Evolutionary conservation across 2,113 vertebrate species (phyloP), one percentile per base, ranked within the genome.

Genomic region (Tichodroma muraria): DNA sequence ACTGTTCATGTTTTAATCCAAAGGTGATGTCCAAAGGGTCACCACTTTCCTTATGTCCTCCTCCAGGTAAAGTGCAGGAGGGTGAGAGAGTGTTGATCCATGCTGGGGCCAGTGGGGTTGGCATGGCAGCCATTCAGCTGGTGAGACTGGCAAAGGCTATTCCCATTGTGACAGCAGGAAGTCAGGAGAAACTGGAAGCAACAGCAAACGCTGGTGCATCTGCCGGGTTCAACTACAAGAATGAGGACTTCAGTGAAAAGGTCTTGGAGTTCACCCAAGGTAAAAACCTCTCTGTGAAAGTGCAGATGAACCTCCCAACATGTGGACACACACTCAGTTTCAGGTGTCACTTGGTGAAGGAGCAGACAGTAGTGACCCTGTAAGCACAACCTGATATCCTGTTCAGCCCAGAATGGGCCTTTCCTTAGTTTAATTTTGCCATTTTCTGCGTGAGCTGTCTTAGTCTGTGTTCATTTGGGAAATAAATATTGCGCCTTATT

Each of bases 111-210:
- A 99, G 98, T 2, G 98, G 98, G 4, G 98, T 99, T 10, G 98
- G 98, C 44, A 97, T 98, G 33, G 98, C 98, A 31, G 98, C 98
- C 64, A 95, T 98, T 93, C 98, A 99, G 89, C 98, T 99, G 76
- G 94, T 95, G 33, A 97, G 94, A 42, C 96, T 98, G 97, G 97
- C 98, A n/a, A 94, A 97, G 20, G 98, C 98, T 11, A 57, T 98
- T 93, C 98, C 98, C 68, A 45, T 99, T 5, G 98, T 98, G 65
- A 99, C 98, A 28, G 98, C 98, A 4, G 98, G 99, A 59, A 98
- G 97, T 54, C 52, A 80, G 19, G 97, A 98, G 53, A 99, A 99
- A 89, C 92, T 99, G 71, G 84, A 97, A 72, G 91, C 97, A 60
- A 93, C 98, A 45, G 89, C 95, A 91, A 95, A 96, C 0, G 95